Percentiles rank a stretch among this genome's conserved stretches.
Evolutionary conservation across 2,797 vertebrate species (phyloP).

Genomic region (Coluber constrictor): DNA sequence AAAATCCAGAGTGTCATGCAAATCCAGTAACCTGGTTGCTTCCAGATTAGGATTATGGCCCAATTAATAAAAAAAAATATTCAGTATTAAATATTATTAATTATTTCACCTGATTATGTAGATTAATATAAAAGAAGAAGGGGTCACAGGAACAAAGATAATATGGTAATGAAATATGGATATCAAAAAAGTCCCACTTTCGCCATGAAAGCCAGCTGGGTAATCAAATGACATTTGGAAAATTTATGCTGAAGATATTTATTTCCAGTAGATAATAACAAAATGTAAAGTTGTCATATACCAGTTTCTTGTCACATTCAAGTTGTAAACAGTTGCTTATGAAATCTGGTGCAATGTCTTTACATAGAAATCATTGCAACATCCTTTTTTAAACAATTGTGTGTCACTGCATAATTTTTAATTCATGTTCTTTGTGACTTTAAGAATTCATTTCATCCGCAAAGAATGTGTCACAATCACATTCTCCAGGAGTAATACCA

Average conservation of each 20-base stretch:
- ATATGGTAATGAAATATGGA: background rate
- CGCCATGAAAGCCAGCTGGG: background rate
- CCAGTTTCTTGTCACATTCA: background rate
- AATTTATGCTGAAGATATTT: background rate
- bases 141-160: background rate
- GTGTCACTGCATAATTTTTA: background rate
- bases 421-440: background rate
- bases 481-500: constrained; percentile 2
- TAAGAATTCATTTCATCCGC: constrained; percentile 11
- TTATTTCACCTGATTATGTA: background rate
- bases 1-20: background rate
- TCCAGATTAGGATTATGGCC: background rate
- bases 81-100: background rate
- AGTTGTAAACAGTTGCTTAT: background rate
- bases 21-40: background rate
- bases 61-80: background rate
- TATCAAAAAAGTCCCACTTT: background rate
- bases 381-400: background rate
- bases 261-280: background rate
- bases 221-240: background rate
- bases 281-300: background rate
- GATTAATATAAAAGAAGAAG: background rate
- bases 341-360: background rate
- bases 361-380: background rate
- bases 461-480: constrained; percentile 6